These are phyloP conservation scores for Excalfactoria chinensis DNA, from an alignment of 2,113 vertebrate genomes.

Conservation along the genomic window DNA sequence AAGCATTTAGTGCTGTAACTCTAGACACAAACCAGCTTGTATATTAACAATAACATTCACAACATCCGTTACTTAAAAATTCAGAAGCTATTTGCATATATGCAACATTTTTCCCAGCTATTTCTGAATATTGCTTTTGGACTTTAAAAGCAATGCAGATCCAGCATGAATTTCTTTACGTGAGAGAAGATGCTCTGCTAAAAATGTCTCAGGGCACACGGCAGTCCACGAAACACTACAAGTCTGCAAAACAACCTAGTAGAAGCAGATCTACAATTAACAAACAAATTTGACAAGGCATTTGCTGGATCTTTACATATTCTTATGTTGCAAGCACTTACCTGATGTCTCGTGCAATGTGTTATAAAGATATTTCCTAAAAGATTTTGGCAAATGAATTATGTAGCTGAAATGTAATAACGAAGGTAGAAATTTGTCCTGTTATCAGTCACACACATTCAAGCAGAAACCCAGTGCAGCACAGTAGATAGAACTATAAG, in stretches of 20 bases:
- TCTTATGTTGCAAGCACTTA: conserved; percentile 62
- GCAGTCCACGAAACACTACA: neutral
- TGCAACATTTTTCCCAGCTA: neutral
- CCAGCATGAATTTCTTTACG: neutral
- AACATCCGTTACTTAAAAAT: neutral
- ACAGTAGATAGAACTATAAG: conserved; percentile 77
- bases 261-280: conserved; percentile 44
- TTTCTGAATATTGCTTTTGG: neutral
- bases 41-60: neutral
- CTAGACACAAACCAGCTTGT: neutral
- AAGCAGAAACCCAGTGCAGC: conserved; percentile 72
- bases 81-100: neutral
- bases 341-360: conserved; percentile 55
- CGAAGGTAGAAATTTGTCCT: conserved; percentile 78
- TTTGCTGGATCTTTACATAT: conserved; percentile 4
- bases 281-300: conserved; percentile 30
- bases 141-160: neutral
- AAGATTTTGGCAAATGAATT: conserved; percentile 80
- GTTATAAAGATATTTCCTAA: conserved; percentile 71
- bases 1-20: neutral
- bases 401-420: conserved; percentile 78
- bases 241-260: conserved; percentile 1
- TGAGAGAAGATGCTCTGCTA: neutral
- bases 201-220: neutral
- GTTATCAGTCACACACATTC: conserved; percentile 86